Conservation (phyloP, 2,888 invertebrate species). For the Nymphalis urticae region DNA sequence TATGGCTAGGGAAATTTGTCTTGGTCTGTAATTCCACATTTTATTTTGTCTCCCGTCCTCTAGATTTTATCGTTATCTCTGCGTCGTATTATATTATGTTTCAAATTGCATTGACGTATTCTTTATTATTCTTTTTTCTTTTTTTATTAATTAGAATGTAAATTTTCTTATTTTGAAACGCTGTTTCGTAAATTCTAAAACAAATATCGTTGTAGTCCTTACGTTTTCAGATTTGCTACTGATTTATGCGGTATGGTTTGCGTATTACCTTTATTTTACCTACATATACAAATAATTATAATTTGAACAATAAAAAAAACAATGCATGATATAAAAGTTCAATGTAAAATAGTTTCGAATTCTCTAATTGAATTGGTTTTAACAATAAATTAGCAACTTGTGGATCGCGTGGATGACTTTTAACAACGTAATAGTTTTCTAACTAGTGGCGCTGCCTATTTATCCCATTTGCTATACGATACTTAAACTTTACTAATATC, state of each 20-base stretch:
- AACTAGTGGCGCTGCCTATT: conserved; percentile 4
- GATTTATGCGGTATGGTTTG: no score
- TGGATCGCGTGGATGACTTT: conserved; percentile 23
- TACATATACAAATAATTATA: background rate
- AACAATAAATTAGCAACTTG: conserved; percentile 21
- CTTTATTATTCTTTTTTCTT: no score
- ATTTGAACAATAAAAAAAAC: background rate
- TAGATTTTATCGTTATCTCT: background rate
- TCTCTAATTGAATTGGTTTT: conserved; percentile 7
- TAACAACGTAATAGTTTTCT: conserved; percentile 25
- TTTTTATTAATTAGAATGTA: no score
- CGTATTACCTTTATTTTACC: background rate
- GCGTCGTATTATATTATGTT: background rate
- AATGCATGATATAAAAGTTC: no score
- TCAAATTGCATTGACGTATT: no score
- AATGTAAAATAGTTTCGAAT: background rate
- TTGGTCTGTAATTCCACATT: background rate
- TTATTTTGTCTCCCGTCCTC: background rate
- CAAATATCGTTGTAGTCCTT: no score
- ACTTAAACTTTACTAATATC: background rate
- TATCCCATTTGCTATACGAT: background rate
- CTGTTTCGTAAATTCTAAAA: no score
- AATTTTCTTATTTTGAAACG: no score
- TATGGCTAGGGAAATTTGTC: conserved; percentile 5
- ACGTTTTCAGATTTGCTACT: no score